Conservation (phyloP, 1,140 invertebrate species). For the Bombyx mori region ASM3026992v2 NC_085117.1:18809001-18809500, state of each 20-base stretch:
- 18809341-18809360: constrained; percentile 17
- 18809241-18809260: constrained; percentile 43
- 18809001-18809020: no score
- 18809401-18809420: constrained; percentile 30
- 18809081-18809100: no score
- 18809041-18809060: no score
- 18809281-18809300: constrained; percentile 18
- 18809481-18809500: constrained; percentile 41
- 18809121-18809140: not conserved
- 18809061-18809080: no score
- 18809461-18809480: constrained; percentile 26
- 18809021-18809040: no score
- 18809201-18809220: not conserved
- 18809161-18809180: constrained; percentile 1
- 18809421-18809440: constrained; percentile 44
- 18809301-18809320: constrained; percentile 7
- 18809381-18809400: constrained; percentile 12
- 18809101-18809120: no score
- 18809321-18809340: constrained; percentile 23
- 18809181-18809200: not conserved
- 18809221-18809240: constrained; percentile 3
- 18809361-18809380: constrained; percentile 33
- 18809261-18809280: constrained; percentile 29
- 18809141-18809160: constrained; percentile 7
- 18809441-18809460: constrained; percentile 11